Evolutionary conservation across 1,140 invertebrate genomes (phyloP), one percentile per base, ranked within the genome.

Genomic region (Atta cephalotes): DNA sequence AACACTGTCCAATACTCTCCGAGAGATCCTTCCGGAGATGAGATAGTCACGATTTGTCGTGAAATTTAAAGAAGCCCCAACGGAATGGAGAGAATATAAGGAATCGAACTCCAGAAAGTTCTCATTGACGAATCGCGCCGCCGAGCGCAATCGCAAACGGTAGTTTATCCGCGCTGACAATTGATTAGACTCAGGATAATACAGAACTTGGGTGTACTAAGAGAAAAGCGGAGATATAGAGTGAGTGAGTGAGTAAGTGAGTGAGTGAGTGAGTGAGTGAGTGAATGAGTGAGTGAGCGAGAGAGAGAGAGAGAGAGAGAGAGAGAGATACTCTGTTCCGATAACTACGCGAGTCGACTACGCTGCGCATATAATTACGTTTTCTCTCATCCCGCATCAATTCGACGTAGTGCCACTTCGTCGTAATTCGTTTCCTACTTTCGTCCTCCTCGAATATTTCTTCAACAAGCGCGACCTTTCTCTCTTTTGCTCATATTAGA

Each of bases 371-470:
- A 86, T 76, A 82, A 89, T 90, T 90, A 89, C 79, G 68, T 89
- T 90, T 87, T 90, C 85, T 12, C 76, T 89, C 68, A 53, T 85
- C 70, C 72, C 65, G 65, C 74, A 80, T 89, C 89, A 66, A 89
- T 90, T 84, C 85, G 63, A 89, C 77, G 84, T 72, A 72, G 49
- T 56, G 63, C 71, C 53, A n/a, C 35, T 68, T 21, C 49, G 10
- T 53, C 56, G 56, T 72, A 82, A 88, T 77, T 79, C 68, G 39
- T 71, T 45, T 76, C 80, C 71, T 77, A 77, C 82, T 66, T 85
- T 85, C 72, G 45, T 66, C 51, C 63, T 66, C 21, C 49, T 68
- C 51, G 31, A 77, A 66, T 35, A 35, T 49, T 60, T 9, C 82
- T 65, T 66, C 84, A 81, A 5, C 5, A 5, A 39, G 72, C n/a